Conservation (phyloP, 1,140 invertebrate genomes). For the Lepidurus couesii region DNA sequence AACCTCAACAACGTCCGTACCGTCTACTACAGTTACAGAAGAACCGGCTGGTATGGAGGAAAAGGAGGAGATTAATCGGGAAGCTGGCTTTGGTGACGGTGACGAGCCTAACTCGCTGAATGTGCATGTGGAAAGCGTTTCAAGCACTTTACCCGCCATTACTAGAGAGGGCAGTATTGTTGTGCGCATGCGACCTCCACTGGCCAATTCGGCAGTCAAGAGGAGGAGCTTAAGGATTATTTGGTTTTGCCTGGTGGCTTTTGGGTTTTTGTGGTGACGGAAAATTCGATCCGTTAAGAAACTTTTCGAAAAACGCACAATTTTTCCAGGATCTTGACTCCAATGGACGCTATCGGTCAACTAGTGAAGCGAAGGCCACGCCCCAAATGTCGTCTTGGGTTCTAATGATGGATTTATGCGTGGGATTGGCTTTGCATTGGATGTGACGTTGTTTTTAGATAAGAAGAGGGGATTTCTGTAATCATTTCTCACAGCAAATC, state of each 20-base stretch:
- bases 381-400: neutral
- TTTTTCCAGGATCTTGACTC: neutral
- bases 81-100: neutral
- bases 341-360: neutral
- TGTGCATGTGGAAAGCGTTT: neutral
- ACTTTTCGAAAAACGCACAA: neutral
- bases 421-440: neutral
- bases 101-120: neutral
- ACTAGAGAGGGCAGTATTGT: neutral
- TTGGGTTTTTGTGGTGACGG: neutral
- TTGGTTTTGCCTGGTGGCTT: constrained; percentile 1
- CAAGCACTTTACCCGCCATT: neutral
- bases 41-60: neutral
- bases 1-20: neutral
- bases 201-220: neutral
- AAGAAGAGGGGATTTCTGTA: neutral
- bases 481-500: neutral
- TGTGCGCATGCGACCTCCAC: neutral
- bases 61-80: neutral
- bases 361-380: neutral
- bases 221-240: neutral
- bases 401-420: constrained; percentile 4
- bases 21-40: neutral
- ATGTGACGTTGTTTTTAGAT: neutral
- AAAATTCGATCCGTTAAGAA: neutral